Evolutionary conservation across 2,797 vertebrate species (phyloP), one percentile per base, ranked within the genome.

Genomic region (Peromyscus aztecus): DNA sequence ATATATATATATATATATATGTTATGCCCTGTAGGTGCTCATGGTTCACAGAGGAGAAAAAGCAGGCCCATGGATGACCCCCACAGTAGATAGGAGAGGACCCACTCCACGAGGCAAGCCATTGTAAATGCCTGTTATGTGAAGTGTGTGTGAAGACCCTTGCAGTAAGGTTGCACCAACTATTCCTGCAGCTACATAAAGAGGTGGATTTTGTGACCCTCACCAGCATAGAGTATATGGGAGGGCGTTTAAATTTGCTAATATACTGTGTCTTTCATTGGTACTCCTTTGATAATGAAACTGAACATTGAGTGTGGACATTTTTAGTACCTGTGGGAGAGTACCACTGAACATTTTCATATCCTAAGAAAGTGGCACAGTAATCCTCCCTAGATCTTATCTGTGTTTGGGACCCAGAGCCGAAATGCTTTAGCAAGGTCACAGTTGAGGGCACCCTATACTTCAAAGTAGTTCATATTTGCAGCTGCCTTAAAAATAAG

Each of bases 251-350:
- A n/a, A 23, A 31, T 57, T 77, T 78, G 27, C 40, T 92, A 34
- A 55, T 76, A 61, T 83, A 6, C 81, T 78, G 2, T 86, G 31
- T 78, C 71, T 92, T 93, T 90, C 31, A 77, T 65, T 97, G 34
- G 17, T 90, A 61, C 89, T 78, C 57, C 55, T 87, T 95, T 63
- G 77, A 67, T 77, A 63, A 81, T 82, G 63, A 94, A 78, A 75
- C 67, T 91, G 8, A 91, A 92, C 34, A 3, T n/a, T 90, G 37
- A 94, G 52, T 91, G 93, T 96, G 82, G 43, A 31, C 63, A 93
- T 75, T 69, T 73, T 85, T 73, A 34, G 85, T 55, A 37, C n/a
- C 37, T 91, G 29, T 85, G 46, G 57, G 40, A 40, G 73, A 95
- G 78, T 43, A 52, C 83, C 19, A 29, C n/a, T 75, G 90, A 92